Base-by-base conservation (phyloP, 2,113 vertebrate species). In the Paradoxurus hermaphroditus region DNA sequence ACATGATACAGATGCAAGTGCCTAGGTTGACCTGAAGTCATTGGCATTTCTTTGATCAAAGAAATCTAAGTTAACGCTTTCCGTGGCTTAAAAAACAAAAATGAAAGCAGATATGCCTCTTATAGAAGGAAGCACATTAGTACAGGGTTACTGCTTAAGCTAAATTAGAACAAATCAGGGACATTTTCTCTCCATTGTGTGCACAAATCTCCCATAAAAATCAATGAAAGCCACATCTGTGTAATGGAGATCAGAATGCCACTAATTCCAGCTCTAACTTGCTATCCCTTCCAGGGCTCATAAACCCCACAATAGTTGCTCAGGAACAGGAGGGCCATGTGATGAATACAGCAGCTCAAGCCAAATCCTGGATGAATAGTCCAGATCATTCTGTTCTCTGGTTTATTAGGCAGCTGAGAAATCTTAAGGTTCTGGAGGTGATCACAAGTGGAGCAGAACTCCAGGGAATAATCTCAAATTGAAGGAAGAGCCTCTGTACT, bases 121-220 rank as follows among this genome's bases (percentile, higher is more conserved):
- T 96, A 62, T 3, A 92, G 53, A 97, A 97, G 65, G 72, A 93
- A 79, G 72, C 84, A 67, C 67, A 94, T 97, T 97, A 97, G 97
- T 94, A 92, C 96, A 96, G 75, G 75, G 94, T 96, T 97, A 95
- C 94, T 94, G 94, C 63, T 87, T 90, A 93, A 97, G 84, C 87
- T 97, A 97, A 97, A 96, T 98, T 97, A 97, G 98, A 97, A 96
- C 95, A 98, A 98, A 98, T 96, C 81, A 96, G 92, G 90, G 92
- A 97, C 92, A 97, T 95, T 96, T 96, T 84, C 82, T 93, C 59
- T 93, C 59, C 87, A 72, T 97, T 94, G 97, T 88, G 84, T 92
- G 84, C 92, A 96, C 90, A 96, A 90, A 95, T 96, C 70, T 95
- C 95, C 93, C 87, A 95, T 98, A 97, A 97, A 97, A 98, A 97